Evolutionary conservation across 2,888 invertebrate species (phyloP).

Genomic region (Labia minor): DNA sequence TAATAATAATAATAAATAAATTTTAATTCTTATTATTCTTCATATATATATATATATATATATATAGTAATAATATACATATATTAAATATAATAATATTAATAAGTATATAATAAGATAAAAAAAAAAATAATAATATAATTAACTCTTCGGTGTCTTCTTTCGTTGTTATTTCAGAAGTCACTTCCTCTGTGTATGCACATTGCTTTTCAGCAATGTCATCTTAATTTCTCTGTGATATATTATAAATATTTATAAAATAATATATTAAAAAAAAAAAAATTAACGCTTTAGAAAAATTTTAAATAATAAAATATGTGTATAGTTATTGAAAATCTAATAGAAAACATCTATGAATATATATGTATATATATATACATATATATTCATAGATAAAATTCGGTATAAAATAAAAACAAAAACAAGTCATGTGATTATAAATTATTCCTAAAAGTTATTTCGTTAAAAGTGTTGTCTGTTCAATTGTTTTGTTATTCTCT

Average conservation of each 20-base stretch:
- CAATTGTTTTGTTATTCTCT: neutral
- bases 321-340: neutral
- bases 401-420: neutral
- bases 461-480: neutral
- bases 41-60: no score
- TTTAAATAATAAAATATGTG: neutral
- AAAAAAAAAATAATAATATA: neutral
- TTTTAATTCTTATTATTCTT: no score
- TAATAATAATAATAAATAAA: no score
- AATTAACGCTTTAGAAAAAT: slow-evolving; percentile 3
- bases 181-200: neutral
- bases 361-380: neutral
- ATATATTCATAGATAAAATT: neutral
- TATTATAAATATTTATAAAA: no score
- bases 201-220: neutral
- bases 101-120: neutral
- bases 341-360: no score
- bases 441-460: slow-evolving; percentile 3
- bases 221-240: slow-evolving; percentile 9
- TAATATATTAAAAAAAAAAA: neutral
- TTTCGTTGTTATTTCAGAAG: neutral
- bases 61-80: no score
- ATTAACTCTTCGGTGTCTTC: neutral
- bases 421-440: slow-evolving; percentile 3
- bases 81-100: no score